Base-by-base conservation (phyloP, 2,888 invertebrate genomes). In the Pachymerium ferrugineum region DNA sequence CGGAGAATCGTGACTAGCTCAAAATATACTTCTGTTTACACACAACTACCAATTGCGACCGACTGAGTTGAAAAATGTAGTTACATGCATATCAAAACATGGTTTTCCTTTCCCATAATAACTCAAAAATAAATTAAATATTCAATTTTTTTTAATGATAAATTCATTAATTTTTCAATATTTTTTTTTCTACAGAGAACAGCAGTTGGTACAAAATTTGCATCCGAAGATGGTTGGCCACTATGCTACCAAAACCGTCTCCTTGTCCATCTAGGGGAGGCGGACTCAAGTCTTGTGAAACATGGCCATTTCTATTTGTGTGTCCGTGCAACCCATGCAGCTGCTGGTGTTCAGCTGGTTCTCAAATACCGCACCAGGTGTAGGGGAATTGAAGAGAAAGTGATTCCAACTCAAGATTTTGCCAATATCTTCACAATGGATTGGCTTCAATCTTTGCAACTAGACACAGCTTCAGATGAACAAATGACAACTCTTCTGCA, bases 401-500 rank as follows among this genome's bases (percentile, higher is more conserved):
- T 75, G 72, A 74, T 75, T 22, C n/a, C 30, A 30, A 35, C 29
- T 0, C 10, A 19, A 10, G 62, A 75, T 19, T 76, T 74, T 30
- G 74, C 74, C 31, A 33, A n/a, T 10, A 38, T 76, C 47, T 75
- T 76, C 74, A 74, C 74, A 67, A 77, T 77, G 78, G 77, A 76
- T 69, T 77, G 77, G 76, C 73, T 76, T 73, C 74, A 74, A 73
- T 73, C 73, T 14, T 31, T 73, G 5, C 30, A 67, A 30, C 38
- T 75, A 33, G 73, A 70, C 16, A n/a, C 71, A 2, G 73, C 47
- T 25, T 73, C 73, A 33, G 77, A 85, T 76, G 85, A 85, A 77
- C 87, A 88, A 77, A 81, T 89, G 77, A 88, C 88, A 69, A 86
- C 87, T 77, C 85, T 89, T 77, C 84, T 89, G 78, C 88, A 88